Evolutionary conservation across 2,888 invertebrate genomes (phyloP), one percentile per base, ranked within the genome.

Genomic region (Girardia tigrina): DNA sequence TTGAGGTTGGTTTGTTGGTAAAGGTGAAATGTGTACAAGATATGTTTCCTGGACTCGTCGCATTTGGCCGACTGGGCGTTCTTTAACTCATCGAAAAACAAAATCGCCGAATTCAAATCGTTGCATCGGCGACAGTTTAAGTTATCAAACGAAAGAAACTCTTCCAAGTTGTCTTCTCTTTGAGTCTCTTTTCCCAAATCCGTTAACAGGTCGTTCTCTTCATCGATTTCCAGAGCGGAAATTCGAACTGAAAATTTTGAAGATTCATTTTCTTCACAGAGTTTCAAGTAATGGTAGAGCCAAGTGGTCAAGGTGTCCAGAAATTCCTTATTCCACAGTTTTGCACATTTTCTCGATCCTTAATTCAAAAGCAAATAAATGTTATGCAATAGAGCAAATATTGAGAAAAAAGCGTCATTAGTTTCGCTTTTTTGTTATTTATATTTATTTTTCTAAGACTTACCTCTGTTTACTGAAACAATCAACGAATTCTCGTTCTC

Each of bases 171-270:
- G n/a, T 56, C 23, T 56, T 56, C 56, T 2, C n/a, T 23, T 6
- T 16, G 4, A 4, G 56, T 23, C 23, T n/a, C 56, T 56, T 56
- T 56, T 56, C 20, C 23, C 23, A 56, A 56, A 56, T 56, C 56
- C 4, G n/a, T 56, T 4, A 56, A 16, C 4, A 12, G 20, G n/a
- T 56, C 56, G n/a, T 56, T 56, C 23, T 56, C 56, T 56, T 56
- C 56, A 56, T 56, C 56, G n/a, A 56, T 56, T 56, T 56, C 56
- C 56, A 56, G 23, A 56, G 8, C 56, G n/a, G 56, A 56, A 56
- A 56, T 56, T 2, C 56, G 56, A 56, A 56, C 23, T 2, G 56
- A 56, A n/a, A 56, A 56, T 56, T 56, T 56, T 16, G 56, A 56
- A 23, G n/a, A 23, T 56, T 56, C 56, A 12, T n/a, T 56, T 12